Percentiles rank a stretch among this genome's conserved stretches.
phyloP scores from a whole-genome alignment of 2,113 vertebrate species.

The Oreochromis aureus region DNA sequence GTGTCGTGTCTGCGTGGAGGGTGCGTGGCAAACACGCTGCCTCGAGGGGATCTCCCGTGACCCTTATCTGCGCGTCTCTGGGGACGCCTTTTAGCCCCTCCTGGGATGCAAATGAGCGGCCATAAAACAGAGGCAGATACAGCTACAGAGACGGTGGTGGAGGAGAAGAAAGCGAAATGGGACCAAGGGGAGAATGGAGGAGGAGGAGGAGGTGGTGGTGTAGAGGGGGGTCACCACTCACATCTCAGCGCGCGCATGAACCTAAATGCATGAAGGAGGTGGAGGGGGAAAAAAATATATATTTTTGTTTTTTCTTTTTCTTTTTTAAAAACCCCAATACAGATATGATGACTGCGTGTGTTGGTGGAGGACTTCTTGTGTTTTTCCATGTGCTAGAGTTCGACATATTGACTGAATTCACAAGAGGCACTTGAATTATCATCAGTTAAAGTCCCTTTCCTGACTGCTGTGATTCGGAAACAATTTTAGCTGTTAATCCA shows the following conservation, averaged over 20 bases:
- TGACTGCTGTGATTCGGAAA: neutral
- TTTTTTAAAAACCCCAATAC: neutral
- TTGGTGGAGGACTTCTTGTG: neutral
- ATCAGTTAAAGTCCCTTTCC: neutral
- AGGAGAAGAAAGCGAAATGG: conserved; percentile 32
- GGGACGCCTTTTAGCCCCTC: conserved; percentile 47
- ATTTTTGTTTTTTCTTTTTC: accelerated
- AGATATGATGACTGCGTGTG: neutral
- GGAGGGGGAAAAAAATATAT: neutral
- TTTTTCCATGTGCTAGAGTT: neutral
- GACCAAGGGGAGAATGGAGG: conserved; percentile 2
- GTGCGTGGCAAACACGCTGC: conserved; percentile 45
- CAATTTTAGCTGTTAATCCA: neutral
- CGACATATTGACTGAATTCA: neutral
- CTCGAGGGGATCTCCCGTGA: conserved; percentile 61
- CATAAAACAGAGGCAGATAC: conserved; percentile 26
- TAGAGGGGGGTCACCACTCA: neutral
- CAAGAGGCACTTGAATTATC: neutral
- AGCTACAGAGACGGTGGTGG: conserved; percentile 20
- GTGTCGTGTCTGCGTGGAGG: conserved; percentile 48
- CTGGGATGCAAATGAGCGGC: conserved; percentile 66
- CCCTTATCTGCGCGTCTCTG: conserved; percentile 59
- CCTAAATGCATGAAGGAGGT: neutral
- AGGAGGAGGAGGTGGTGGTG: neutral
- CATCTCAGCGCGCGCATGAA: neutral